phyloP scores from a whole-genome alignment of 2,113 vertebrate species.

The Hemibates koningsi region DNA sequence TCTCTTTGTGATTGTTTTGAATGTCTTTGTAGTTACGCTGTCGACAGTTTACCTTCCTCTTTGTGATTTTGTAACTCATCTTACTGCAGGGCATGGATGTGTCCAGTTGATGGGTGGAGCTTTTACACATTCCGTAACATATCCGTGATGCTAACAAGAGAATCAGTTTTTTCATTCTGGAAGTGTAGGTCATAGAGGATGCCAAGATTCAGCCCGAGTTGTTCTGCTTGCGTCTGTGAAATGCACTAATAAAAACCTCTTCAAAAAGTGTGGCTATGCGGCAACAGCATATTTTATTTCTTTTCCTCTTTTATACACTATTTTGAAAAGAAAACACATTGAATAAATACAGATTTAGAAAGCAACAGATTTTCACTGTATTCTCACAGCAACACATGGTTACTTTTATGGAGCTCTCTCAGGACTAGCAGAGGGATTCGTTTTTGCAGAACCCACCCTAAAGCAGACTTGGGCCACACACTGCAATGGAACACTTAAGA shows the following conservation, averaged over 20 bases:
- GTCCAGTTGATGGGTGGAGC: not conserved
- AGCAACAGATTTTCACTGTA: conserved; percentile 49
- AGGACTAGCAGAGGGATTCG: conserved; percentile 20
- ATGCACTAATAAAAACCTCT: not conserved
- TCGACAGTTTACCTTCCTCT: not conserved
- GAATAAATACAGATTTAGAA: conserved; percentile 78
- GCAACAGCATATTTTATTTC: conserved; percentile 68
- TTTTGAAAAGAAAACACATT: conserved; percentile 74
- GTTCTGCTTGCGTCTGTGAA: not conserved
- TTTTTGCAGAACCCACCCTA: conserved; percentile 7
- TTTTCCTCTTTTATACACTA: conserved; percentile 64
- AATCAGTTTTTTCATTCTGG: not conserved
- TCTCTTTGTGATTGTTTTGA: not conserved
- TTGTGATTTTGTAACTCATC: not conserved
- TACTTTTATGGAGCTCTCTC: conserved; percentile 44
- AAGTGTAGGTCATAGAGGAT: not conserved
- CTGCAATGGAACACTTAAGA: conserved; percentile 65
- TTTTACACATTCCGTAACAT: not conserved
- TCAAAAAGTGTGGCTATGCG: not conserved
- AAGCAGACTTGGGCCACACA: conserved; percentile 62
- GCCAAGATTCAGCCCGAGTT: not conserved
- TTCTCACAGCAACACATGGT: conserved; percentile 51
- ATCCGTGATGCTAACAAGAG: not conserved
- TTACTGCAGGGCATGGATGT: too few relatives aligned
- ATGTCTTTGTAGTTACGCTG: not conserved